Evolutionary conservation across 1,140 invertebrate species (phyloP).

Genomic region (Onthophagus taurus): DNA sequence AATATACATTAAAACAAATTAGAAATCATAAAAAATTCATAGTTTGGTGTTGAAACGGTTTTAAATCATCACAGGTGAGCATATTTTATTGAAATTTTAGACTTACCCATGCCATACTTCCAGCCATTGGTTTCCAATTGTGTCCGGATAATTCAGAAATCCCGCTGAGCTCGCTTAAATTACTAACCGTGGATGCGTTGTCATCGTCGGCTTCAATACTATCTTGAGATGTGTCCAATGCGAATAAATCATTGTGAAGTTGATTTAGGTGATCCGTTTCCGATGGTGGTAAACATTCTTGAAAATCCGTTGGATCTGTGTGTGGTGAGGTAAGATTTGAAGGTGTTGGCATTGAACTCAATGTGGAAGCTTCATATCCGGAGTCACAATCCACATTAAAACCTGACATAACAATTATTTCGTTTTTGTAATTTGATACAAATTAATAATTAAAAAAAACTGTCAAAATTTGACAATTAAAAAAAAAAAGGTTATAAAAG

Average conservation of each 20-base stretch:
- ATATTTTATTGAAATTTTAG: slow-evolving; percentile 9
- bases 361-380: slow-evolving; percentile 32
- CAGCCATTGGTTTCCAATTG: slow-evolving; percentile 50
- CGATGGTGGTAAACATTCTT: slow-evolving; percentile 1
- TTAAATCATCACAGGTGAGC: not conserved
- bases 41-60: too few species aligned
- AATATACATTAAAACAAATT: too few species aligned
- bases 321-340: slow-evolving; percentile 24
- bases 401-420: slow-evolving; percentile 20
- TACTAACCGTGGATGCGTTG: slow-evolving; percentile 55
- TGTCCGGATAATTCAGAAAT: slow-evolving; percentile 55
- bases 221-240: slow-evolving; percentile 18
- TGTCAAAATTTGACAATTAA: slow-evolving; percentile 4
- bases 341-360: slow-evolving; percentile 29
- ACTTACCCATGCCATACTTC: slow-evolving; percentile 35
- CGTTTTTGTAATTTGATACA: not conserved
- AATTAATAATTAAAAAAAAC: not conserved
- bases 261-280: slow-evolving; percentile 3
- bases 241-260: not conserved
- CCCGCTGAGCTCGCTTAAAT: slow-evolving; percentile 58
- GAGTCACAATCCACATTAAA: slow-evolving; percentile 31
- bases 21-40: too few species aligned
- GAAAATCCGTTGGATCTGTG: slow-evolving; percentile 22
- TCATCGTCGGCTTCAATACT: slow-evolving; percentile 47
- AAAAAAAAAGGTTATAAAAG: not conserved